Conservation (phyloP, 2,888 invertebrate genomes). For the Cryptus armator region DNA sequence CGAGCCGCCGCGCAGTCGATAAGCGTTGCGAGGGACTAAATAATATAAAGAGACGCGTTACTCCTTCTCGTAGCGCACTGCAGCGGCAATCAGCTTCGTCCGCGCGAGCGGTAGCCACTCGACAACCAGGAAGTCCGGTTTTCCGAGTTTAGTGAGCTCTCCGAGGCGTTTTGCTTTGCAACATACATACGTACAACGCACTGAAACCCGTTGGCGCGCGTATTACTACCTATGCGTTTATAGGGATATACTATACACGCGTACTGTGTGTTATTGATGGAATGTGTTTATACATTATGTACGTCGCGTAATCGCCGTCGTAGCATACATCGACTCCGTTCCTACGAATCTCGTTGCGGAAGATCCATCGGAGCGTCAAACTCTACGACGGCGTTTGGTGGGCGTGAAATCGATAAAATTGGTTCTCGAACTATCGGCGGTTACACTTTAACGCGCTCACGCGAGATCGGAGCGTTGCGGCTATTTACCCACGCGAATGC, state of each 20-base stretch:
- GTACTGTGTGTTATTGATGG: too few relatives aligned
- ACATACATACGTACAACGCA: background rate
- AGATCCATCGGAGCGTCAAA: constrained; percentile 23
- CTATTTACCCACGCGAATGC: constrained; percentile 44
- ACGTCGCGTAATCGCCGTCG: too few relatives aligned
- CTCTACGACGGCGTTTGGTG: constrained; percentile 7
- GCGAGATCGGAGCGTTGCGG: background rate
- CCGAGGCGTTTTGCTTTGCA: background rate
- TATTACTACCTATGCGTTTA: too few relatives aligned
- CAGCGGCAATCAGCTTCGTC: background rate
- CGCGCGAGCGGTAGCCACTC: background rate
- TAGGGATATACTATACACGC: too few relatives aligned
- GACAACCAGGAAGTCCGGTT: constrained; percentile 56
- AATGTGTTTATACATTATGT: too few relatives aligned
- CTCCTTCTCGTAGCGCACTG: background rate
- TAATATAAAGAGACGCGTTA: background rate
- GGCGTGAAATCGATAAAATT: constrained; percentile 66
- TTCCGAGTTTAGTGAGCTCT: constrained; percentile 46
- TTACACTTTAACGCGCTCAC: constrained; percentile 44
- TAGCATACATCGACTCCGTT: background rate
- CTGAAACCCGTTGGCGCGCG: background rate
- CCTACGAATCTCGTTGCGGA: background rate
- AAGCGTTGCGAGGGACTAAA: constrained; percentile 2
- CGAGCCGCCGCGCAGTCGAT: background rate
- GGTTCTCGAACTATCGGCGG: constrained; percentile 56